phyloP scores from a whole-genome alignment of 2,797 vertebrate species.

The Labroides dimidiatus region DNA sequence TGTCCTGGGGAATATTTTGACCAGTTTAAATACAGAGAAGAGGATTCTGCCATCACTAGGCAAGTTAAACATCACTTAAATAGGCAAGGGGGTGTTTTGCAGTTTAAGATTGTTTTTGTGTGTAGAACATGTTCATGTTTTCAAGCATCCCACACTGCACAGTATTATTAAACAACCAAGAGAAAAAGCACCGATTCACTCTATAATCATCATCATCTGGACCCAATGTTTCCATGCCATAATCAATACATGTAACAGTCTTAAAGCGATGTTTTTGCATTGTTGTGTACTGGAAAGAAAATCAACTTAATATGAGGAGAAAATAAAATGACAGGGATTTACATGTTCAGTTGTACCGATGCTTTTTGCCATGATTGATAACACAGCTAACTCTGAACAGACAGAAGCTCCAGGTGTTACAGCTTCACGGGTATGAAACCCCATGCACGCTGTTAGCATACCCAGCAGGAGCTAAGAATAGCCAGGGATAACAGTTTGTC shows the following conservation, averaged over 20 bases:
- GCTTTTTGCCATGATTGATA: constrained; percentile 77
- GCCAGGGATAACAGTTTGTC: constrained; percentile 39
- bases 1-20: constrained; percentile 53
- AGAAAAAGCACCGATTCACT: not conserved
- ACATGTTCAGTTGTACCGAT: constrained; percentile 80
- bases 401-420: constrained; percentile 57
- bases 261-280: constrained; percentile 52
- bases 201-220: not conserved
- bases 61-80: constrained; percentile 8
- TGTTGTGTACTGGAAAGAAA: constrained; percentile 49
- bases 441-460: constrained; percentile 40
- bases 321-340: constrained; percentile 78
- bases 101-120: not conserved
- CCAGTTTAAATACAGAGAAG: constrained; percentile 48
- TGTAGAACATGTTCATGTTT: not conserved
- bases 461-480: constrained; percentile 29
- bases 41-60: constrained; percentile 14
- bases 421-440: constrained; percentile 35
- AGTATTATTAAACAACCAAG: not conserved
- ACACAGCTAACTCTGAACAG: constrained; percentile 65
- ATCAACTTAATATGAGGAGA: constrained; percentile 63
- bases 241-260: not conserved
- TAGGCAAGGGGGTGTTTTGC: not conserved
- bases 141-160: not conserved
- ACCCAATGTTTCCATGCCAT: not conserved